Evolutionary conservation across 2,888 invertebrate genomes (phyloP).

Genomic region (Euclidia mi): DNA sequence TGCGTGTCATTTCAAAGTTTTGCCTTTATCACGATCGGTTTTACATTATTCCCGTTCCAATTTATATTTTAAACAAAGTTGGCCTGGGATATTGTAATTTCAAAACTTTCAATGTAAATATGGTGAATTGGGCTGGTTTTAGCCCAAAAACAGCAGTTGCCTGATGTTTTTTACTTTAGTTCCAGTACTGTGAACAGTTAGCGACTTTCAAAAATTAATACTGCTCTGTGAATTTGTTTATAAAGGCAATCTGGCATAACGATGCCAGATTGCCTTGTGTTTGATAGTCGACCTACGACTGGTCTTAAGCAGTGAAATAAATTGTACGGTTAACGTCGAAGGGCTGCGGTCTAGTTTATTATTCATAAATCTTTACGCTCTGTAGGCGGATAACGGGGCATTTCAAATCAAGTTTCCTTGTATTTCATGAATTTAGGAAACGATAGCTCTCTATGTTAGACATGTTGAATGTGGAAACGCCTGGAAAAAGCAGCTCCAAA

Average conservation of each 20-base stretch:
- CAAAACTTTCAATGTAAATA: slow-evolving; percentile 75
- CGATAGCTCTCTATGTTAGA: slow-evolving; percentile 21
- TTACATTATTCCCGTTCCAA: slow-evolving; percentile 72
- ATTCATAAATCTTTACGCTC: slow-evolving; percentile 58
- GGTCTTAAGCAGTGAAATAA: slow-evolving; percentile 50
- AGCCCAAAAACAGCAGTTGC: slow-evolving; percentile 55
- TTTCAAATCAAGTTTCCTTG: slow-evolving; percentile 48
- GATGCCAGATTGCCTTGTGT: too few species aligned
- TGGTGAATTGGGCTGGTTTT: slow-evolving; percentile 63
- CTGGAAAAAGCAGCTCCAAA: slow-evolving; percentile 2
- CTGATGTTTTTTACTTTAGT: slow-evolving; percentile 43
- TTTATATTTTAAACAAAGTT: slow-evolving; percentile 75
- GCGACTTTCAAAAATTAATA: slow-evolving; percentile 45
- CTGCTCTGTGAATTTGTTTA: slow-evolving; percentile 48
- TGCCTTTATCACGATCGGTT: slow-evolving; percentile 72
- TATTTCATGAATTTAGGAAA: slow-evolving; percentile 47
- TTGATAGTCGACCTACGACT: slow-evolving; percentile 51
- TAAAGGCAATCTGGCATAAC: slow-evolving; percentile 50
- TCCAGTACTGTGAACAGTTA: slow-evolving; percentile 39
- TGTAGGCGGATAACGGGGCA: slow-evolving; percentile 50
- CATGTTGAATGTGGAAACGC: slow-evolving; percentile 14
- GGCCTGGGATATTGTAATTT: slow-evolving; percentile 62
- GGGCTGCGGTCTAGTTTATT: slow-evolving; percentile 56
- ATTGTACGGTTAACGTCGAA: slow-evolving; percentile 42
- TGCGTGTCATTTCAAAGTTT: slow-evolving; percentile 64